Percentiles rank a stretch among this genome's conserved stretches.
phyloP scores from a whole-genome alignment of 2,113 vertebrate genomes.

The Protomyctophum bolini region DNA sequence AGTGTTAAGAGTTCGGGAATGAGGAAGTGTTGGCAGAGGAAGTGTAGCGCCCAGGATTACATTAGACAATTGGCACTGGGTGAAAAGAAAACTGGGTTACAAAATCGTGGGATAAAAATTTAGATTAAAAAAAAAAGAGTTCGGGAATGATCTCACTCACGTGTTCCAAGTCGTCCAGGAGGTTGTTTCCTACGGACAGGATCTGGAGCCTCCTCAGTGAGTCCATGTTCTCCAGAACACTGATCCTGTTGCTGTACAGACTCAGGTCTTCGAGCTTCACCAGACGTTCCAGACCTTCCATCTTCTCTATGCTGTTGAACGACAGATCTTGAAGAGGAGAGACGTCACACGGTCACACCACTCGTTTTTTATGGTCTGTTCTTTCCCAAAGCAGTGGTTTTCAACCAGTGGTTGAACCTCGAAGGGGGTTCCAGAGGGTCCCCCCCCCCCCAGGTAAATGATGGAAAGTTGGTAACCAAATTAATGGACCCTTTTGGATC shows the following conservation, averaged over 20 bases:
- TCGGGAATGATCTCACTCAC: conserved; percentile 73
- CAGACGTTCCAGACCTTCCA: conserved; percentile 86
- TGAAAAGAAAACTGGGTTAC: too few relatives aligned
- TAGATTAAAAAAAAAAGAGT: background rate
- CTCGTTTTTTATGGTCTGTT: background rate
- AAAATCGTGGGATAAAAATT: too few relatives aligned
- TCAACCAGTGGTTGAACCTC: too few relatives aligned
- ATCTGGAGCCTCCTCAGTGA: conserved; percentile 82
- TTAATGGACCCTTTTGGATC: too few relatives aligned
- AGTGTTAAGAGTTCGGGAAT: background rate
- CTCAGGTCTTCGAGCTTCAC: conserved; percentile 88
- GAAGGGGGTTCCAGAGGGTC: too few relatives aligned
- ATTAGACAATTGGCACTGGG: too few relatives aligned
- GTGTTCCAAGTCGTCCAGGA: conserved; percentile 78
- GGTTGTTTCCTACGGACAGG: conserved; percentile 87
- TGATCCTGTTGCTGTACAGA: conserved; percentile 87
- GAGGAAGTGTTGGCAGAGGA: too few relatives aligned
- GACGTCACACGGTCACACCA: background rate
- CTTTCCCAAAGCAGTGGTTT: too few relatives aligned
- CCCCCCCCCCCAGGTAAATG: too few relatives aligned
- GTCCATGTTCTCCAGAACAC: conserved; percentile 87
- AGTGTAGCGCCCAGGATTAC: too few relatives aligned
- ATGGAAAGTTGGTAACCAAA: too few relatives aligned
- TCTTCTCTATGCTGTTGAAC: conserved; percentile 90
- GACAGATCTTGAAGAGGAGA: conserved; percentile 84